Conservation (phyloP, 2,888 invertebrate species). For the Drosophila lutescens region DNA sequence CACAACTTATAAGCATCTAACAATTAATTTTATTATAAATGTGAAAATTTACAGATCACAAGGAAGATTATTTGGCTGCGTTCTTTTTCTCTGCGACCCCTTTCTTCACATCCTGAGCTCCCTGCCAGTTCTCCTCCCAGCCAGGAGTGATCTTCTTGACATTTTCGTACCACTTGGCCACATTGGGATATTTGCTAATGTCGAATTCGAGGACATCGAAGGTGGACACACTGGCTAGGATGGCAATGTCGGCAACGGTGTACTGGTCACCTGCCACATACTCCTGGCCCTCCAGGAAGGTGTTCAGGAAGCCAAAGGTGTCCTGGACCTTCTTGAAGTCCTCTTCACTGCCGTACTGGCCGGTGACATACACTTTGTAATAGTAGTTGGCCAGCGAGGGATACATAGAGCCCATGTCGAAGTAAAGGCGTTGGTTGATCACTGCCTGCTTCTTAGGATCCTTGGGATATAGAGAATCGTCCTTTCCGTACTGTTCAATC, state of each 20-base stretch:
- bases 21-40: neutral
- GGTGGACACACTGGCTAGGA: slow-evolving; percentile 85
- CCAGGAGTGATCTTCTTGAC: slow-evolving; percentile 87
- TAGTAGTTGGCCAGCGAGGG: slow-evolving; percentile 43
- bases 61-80: neutral
- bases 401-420: slow-evolving; percentile 43
- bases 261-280: slow-evolving; percentile 88
- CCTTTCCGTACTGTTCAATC: slow-evolving; percentile 90
- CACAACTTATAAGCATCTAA: neutral
- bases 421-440: slow-evolving; percentile 50
- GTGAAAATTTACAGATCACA: neutral
- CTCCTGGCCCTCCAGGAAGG: slow-evolving; percentile 48
- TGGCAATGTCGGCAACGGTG: slow-evolving; percentile 90
- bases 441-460: slow-evolving; percentile 41
- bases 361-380: slow-evolving; percentile 20
- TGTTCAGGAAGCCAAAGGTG: slow-evolving; percentile 44
- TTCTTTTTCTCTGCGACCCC: slow-evolving; percentile 65
- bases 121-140: slow-evolving; percentile 85
- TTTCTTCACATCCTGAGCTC: slow-evolving; percentile 84
- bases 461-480: slow-evolving; percentile 86
- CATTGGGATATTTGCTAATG: slow-evolving; percentile 39
- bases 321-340: slow-evolving; percentile 41
- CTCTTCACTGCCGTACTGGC: slow-evolving; percentile 42
- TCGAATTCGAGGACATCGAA: slow-evolving; percentile 36
- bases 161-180: slow-evolving; percentile 85